Conservation (phyloP, 53 echinoderm and acorn worm genomes). For the Paracentrotus lividus region DNA sequence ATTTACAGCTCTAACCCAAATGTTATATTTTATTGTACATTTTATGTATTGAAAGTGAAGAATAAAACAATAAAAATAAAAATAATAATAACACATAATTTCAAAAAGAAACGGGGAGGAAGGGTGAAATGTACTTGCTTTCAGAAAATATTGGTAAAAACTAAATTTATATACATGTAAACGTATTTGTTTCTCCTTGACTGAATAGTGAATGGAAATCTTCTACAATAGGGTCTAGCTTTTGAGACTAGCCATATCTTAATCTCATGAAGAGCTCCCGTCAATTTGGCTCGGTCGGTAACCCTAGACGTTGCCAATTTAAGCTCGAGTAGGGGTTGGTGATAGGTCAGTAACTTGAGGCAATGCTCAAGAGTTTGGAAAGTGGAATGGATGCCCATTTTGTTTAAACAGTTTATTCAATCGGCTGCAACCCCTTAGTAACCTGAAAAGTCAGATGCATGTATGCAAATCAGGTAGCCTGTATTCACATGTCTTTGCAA, state of each 20-base stretch:
- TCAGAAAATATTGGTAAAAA: too few relatives aligned
- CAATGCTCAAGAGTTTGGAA: background rate
- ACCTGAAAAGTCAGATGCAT: background rate
- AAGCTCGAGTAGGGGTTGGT: background rate
- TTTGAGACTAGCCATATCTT: background rate
- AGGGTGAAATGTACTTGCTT: too few relatives aligned
- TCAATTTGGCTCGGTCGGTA: background rate
- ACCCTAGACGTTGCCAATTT: constrained; percentile 14
- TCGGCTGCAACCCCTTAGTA: background rate
- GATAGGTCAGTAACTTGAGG: background rate
- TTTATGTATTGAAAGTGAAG: too few relatives aligned
- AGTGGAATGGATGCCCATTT: background rate
- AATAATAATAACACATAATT: too few relatives aligned
- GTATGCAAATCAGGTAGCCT: background rate
- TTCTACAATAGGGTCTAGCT: background rate
- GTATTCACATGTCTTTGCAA: too few relatives aligned
- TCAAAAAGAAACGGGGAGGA: too few relatives aligned
- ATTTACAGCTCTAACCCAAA: too few relatives aligned
- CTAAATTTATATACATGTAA: too few relatives aligned
- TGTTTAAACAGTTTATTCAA: background rate
- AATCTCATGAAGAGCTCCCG: background rate
- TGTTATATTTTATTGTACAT: too few relatives aligned
- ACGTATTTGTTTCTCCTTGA: too few relatives aligned
- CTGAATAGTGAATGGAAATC: too few relatives aligned
- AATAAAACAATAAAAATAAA: too few relatives aligned